Conservation (phyloP, 2,113 vertebrate species). For the Semnornis frantzii region DNA sequence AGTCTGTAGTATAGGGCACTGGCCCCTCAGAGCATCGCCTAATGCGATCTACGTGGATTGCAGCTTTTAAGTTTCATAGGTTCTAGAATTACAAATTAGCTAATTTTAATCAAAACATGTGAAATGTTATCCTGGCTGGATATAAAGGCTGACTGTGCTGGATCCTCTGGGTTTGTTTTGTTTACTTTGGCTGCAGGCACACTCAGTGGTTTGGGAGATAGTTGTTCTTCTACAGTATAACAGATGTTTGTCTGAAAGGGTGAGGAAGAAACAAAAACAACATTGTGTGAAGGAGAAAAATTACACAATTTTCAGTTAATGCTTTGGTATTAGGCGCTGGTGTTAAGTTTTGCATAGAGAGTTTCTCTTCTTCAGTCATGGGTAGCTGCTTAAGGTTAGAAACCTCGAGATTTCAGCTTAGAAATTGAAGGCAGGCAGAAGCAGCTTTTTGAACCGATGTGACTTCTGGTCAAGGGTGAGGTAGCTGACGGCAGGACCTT, state of each 20-base stretch:
- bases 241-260: conserved; percentile 99
- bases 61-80: conserved; percentile 92
- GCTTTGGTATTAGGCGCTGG: conserved; percentile 74
- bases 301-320: conserved; percentile 79
- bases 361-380: conserved; percentile 40
- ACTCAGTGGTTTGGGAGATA: conserved; percentile 94
- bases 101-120: conserved; percentile 99
- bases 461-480: neutral
- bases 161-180: conserved; percentile 90
- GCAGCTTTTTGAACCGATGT: neutral
- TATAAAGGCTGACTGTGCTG: conserved; percentile 96
- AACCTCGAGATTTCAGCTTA: conserved; percentile 32
- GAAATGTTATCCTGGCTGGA: conserved; percentile 95
- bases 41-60: conserved; percentile 86
- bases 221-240: conserved; percentile 93
- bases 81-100: conserved; percentile 98
- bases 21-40: conserved; percentile 74
- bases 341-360: conserved; percentile 55
- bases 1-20: conserved; percentile 54
- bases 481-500: conserved; percentile 9
- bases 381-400: conserved; percentile 38
- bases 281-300: conserved; percentile 89
- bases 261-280: conserved; percentile 99
- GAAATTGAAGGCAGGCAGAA: conserved; percentile 22
- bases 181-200: conserved; percentile 94